These are phyloP conservation scores for Cartodere bifasciata DNA, from an alignment of 2,888 invertebrate genomes.

Conservation along the genomic window DNA sequence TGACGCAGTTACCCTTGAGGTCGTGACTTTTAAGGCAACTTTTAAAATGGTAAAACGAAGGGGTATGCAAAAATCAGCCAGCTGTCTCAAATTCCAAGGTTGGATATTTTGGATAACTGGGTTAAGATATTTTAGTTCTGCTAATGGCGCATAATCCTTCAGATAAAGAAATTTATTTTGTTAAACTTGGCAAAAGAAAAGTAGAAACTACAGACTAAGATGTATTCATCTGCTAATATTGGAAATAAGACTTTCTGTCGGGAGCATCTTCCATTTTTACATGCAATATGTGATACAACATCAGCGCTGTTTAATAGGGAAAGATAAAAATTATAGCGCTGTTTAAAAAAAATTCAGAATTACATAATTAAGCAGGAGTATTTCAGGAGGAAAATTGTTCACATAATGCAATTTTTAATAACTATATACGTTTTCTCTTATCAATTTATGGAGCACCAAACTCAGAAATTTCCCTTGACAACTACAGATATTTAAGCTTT, in stretches of 20 bases:
- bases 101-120: too few species aligned
- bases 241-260: background rate
- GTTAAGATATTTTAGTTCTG: too few species aligned
- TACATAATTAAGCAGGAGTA: background rate
- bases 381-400: background rate
- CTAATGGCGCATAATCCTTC: too few species aligned
- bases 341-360: background rate
- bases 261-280: slow-evolving; percentile 11
- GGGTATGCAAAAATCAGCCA: too few species aligned
- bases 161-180: slow-evolving; percentile 16
- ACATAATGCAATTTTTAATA: background rate
- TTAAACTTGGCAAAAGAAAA: background rate
- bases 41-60: too few species aligned
- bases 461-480: background rate
- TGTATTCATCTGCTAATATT: background rate
- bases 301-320: slow-evolving; percentile 8
- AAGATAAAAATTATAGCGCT: slow-evolving; percentile 3
- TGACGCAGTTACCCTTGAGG: too few species aligned
- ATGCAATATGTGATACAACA: slow-evolving; percentile 9
- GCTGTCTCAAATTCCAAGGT: too few species aligned
- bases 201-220: background rate
- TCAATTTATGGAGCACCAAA: background rate
- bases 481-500: slow-evolving; percentile 1
- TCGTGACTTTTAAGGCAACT: too few species aligned
- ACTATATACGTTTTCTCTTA: background rate